Base-by-base conservation (phyloP, 2,113 vertebrate genomes). In the Coregonus clupeaformis region DNA sequence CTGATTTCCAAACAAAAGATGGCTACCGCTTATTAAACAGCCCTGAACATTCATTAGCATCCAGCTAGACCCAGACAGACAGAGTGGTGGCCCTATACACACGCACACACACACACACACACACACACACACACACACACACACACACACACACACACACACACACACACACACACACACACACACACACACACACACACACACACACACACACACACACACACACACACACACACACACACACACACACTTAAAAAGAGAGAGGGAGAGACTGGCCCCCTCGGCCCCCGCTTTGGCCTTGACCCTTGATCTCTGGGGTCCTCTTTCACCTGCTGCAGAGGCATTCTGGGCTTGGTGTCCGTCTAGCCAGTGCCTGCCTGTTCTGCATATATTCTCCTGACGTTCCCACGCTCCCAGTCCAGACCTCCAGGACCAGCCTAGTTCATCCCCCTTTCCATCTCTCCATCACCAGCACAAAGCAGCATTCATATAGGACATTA, bases 241-340 rank as follows among this genome's bases (percentile, higher is more conserved):
- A 62, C 67, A 47, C 65, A 14, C 74, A 24, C 47, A 42, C 36
- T 42, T 42, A 42, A 42, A 77, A 3, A 42, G 18, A 68, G 12
- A 42, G 6, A 66, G 12, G 45, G 30, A 42, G 9, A 42, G 11
- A 69, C 71, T 29, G 49, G 27, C 71, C 36, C n/a, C 59, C 20
- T 7, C 30, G 82, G 30, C 79, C 77, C 89, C 90, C 85, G 80
- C 84, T 82, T 79, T 93, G 94, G 91, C 94, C 93, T 93, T 94
- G 94, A 93, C 93, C 93, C 93, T 84, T 94, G 94, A 93, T 91
- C 93, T 90, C 85, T 80, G 77, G 88, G 91, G 69, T 90, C 84
- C 86, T 84, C 84, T 85, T 90, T 91, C 92, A 91, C 93, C 92
- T 89, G 87, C 90, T 88, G 77, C 83, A 13, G 63, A 80, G 80